phyloP scores from a whole-genome alignment of 1,140 invertebrate genomes.

The Drosophila sturtevanti region DNA sequence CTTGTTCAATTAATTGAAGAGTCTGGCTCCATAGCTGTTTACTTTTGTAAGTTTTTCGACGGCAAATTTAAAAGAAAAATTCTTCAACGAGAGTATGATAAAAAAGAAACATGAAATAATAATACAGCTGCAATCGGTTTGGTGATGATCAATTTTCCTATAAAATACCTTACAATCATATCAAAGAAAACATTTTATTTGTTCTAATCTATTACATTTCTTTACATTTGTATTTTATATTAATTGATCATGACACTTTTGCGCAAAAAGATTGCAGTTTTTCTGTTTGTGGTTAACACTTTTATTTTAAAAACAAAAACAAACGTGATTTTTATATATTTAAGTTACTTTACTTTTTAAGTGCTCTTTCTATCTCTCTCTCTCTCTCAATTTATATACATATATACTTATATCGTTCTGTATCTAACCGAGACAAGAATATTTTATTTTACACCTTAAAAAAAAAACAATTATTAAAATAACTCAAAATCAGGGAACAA shows the following conservation, averaged over 20 bases:
- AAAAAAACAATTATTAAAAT: constrained; percentile 28
- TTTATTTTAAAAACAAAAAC: constrained; percentile 20
- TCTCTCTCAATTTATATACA: constrained; percentile 41
- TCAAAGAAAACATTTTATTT: constrained; percentile 19
- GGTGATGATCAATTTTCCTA: constrained; percentile 53
- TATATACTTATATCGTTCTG: constrained; percentile 25
- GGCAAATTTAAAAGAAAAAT: not conserved
- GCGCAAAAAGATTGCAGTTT: constrained; percentile 81
- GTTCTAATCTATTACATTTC: constrained; percentile 14
- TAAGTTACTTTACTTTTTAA: constrained; percentile 21
- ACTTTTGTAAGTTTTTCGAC: constrained; percentile 91
- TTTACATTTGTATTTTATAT: constrained; percentile 34
- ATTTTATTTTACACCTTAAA: constrained; percentile 63
- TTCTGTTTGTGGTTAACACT: constrained; percentile 42
- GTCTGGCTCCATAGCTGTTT: constrained; percentile 93
- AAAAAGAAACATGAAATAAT: not conserved
- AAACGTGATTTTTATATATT: not conserved
- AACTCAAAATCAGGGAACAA: constrained; percentile 88
- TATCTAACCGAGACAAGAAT: constrained; percentile 75
- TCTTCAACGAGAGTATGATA: not conserved
- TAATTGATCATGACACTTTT: constrained; percentile 71
- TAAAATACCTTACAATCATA: constrained; percentile 30
- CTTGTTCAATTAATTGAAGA: constrained; percentile 91
- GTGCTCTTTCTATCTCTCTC: constrained; percentile 36
- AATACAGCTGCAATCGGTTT: constrained; percentile 73